A percentile compares a stretch with the other conserved stretches of the same genome.
Evolutionary conservation across 2,113 vertebrate species (phyloP).

Genomic region (Dendrocopos noguchii): DNA sequence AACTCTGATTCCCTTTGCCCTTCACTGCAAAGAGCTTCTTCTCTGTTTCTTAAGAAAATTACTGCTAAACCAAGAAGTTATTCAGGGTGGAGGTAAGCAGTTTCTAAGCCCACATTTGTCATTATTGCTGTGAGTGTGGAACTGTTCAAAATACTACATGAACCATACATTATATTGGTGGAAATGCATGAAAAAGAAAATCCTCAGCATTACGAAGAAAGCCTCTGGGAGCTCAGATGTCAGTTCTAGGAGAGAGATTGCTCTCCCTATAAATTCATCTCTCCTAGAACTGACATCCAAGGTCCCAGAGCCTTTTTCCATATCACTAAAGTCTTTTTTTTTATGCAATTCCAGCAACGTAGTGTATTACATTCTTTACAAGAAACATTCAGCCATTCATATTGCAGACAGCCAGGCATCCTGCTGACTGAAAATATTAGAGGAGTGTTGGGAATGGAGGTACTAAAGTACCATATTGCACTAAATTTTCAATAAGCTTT

Average conservation of each 20-base stretch:
- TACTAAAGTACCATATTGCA: neutral
- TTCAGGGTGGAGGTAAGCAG: neutral
- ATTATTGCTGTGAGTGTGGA: neutral
- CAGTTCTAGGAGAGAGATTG: conserved; percentile 72
- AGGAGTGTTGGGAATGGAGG: neutral
- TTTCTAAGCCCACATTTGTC: neutral
- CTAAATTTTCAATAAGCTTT: neutral
- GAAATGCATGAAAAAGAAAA: conserved; percentile 38
- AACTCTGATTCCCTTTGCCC: neutral
- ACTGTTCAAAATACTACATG: neutral
- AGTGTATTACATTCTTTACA: conserved; percentile 54
- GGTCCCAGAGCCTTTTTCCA: conserved; percentile 58
- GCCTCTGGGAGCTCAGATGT: conserved; percentile 62
- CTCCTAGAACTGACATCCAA: conserved; percentile 68
- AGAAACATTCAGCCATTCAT: conserved; percentile 56
- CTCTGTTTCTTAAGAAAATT: neutral
- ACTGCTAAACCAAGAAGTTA: neutral
- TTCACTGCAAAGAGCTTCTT: neutral
- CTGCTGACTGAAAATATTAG: conserved; percentile 28
- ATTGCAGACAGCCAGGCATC: conserved; percentile 49
- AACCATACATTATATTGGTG: neutral
- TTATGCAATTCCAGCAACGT: conserved; percentile 33
- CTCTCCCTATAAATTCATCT: conserved; percentile 68
- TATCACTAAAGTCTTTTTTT: conserved; percentile 62
- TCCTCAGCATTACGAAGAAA: conserved; percentile 14